These are phyloP conservation scores for Ceratitis capitata DNA, from an alignment of 1,140 invertebrate species.

Conservation along the genomic window DNA sequence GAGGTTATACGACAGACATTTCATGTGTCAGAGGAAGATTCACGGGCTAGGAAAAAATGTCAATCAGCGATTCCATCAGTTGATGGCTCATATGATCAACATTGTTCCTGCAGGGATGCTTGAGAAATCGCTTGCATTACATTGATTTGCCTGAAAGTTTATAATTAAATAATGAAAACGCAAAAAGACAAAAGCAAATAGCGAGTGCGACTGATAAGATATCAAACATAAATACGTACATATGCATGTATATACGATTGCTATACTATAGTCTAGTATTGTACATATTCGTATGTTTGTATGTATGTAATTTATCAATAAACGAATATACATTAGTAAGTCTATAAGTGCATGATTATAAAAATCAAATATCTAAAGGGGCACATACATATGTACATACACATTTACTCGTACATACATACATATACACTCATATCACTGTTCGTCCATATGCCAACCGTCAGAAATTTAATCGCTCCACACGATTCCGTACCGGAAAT, in stretches of 20 bases:
- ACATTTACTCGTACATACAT: background rate
- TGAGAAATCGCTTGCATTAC: too few species aligned
- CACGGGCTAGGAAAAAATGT: too few species aligned
- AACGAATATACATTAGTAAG: background rate
- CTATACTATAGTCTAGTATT: too few species aligned
- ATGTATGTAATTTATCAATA: background rate
- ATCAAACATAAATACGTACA: background rate
- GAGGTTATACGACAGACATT: too few species aligned
- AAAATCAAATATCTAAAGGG: background rate
- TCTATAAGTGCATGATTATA: background rate
- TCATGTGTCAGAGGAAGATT: too few species aligned
- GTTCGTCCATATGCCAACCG: background rate
- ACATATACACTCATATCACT: background rate
- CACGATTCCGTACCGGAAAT: background rate
- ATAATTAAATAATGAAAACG: background rate
- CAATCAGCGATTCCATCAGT: too few species aligned
- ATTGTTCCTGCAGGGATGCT: too few species aligned
- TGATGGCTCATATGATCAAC: too few species aligned
- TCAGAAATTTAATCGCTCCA: background rate
- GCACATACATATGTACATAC: background rate
- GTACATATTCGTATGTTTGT: too few species aligned
- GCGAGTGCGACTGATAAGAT: background rate
- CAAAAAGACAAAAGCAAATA: background rate
- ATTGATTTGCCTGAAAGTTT: background rate
- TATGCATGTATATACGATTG: background rate